Percentiles rank a stretch among this genome's conserved stretches.
phyloP scores from a whole-genome alignment of 2,888 invertebrate species.

The Drosophila kanekoi region DNA sequence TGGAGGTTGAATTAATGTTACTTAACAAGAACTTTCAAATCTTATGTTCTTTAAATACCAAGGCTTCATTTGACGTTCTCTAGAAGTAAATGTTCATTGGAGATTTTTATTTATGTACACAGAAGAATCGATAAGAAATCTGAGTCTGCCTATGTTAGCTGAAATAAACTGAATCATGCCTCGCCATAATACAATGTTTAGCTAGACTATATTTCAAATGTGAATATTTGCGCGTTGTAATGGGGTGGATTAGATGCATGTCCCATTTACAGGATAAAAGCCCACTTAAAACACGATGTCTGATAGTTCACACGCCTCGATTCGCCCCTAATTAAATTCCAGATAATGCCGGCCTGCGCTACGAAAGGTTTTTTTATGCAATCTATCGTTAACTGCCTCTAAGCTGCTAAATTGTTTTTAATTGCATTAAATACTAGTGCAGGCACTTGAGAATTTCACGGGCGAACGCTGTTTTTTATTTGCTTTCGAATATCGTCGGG shows the following conservation, averaged over 20 bases:
- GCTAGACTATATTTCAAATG: no score
- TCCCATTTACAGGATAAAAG: constrained; percentile 13
- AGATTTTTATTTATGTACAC: no score
- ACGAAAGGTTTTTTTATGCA: constrained; percentile 49
- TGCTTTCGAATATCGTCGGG: constrained; percentile 16
- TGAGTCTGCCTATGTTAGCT: no score
- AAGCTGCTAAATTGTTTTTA: constrained; percentile 76
- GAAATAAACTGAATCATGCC: background rate
- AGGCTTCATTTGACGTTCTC: no score
- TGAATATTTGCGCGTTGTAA: background rate
- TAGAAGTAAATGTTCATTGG: no score
- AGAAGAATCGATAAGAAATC: no score
- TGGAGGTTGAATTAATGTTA: no score
- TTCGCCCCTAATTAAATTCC: constrained; percentile 28
- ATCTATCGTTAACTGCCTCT: constrained; percentile 55
- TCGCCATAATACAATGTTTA: background rate
- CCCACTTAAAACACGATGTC: constrained; percentile 29
- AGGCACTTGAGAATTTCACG: constrained; percentile 61
- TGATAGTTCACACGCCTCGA: constrained; percentile 51
- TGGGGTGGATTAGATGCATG: constrained; percentile 1
- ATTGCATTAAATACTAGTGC: constrained; percentile 63
- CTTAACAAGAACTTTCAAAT: no score
- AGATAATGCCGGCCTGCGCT: constrained; percentile 45
- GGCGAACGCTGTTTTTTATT: constrained; percentile 36
- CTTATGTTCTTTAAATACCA: no score